These are phyloP conservation scores for Paramacrobiotus metropolitanus DNA, from an alignment of 1,140 invertebrate species.

Conservation along the genomic window DNA sequence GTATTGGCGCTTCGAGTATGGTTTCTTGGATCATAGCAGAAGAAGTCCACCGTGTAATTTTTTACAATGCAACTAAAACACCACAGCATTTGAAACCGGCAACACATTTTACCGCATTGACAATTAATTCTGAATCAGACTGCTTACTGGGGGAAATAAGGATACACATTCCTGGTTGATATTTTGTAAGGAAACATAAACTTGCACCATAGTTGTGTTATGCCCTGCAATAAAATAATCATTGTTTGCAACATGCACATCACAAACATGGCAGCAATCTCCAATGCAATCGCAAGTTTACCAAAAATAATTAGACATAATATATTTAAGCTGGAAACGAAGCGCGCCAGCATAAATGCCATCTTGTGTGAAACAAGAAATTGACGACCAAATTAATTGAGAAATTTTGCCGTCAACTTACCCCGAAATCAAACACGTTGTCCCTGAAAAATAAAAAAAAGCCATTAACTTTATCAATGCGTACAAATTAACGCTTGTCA, in stretches of 20 bases:
- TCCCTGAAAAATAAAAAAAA: not conserved
- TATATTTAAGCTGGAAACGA: no score
- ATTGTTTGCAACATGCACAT: not conserved
- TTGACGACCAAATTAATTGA: no score
- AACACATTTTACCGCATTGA: no score
- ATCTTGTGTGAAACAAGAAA: no score
- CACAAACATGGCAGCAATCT: not conserved
- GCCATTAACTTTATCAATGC: no score
- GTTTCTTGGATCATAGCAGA: constrained; percentile 1
- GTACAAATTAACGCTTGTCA: no score
- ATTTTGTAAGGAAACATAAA: not conserved
- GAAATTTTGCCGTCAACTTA: not conserved
- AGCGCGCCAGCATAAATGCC: no score
- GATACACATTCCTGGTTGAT: not conserved
- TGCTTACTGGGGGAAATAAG: not conserved
- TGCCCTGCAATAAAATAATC: not conserved
- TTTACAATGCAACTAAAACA: not conserved
- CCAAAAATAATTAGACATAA: no score
- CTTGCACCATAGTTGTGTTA: not conserved
- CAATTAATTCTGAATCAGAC: not conserved
- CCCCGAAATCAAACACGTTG: not conserved
- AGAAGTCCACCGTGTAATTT: not conserved
- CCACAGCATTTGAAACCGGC: no score
- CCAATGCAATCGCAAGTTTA: no score
- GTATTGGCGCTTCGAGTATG: not conserved